Base-by-base conservation (phyloP, 2,797 vertebrate genomes). In the Moxostoma hubbsi region DNA sequence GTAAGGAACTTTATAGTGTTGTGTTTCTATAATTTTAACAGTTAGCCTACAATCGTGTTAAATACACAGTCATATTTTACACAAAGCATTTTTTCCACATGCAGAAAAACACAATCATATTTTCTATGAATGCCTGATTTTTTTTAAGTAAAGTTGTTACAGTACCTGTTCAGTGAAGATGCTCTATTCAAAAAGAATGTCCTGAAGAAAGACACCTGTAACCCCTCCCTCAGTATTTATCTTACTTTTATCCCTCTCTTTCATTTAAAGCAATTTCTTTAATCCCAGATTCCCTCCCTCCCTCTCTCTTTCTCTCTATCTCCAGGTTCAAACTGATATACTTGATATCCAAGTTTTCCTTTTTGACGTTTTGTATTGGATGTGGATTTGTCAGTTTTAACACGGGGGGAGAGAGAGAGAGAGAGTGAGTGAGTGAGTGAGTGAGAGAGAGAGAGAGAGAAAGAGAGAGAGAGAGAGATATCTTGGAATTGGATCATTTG, bases 191-290 rank as follows among this genome's bases (percentile, higher is more conserved):
- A 46, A 66, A 79, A 73, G 80, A 81, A 88, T 84, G 84, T 43
- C 85, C 67, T 82, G 88, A 83, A 86, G 78, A 86, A 86, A 87
- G 86, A 88, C 76, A 83, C 68, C 68, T 89, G 91, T 91, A 57
- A 67, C 86, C 84, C 84, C 86, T 61, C 72, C 85, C 85, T 84
- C 86, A 77, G 88, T 84, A 58, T 79, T 81, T 86, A 71, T 77
- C 72, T 70, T 45, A 45, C n/a, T 9, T 62, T 15, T 53, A 11
- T 78, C 78, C 71, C 73, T 16, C 53, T 47, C 46, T 72, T 15
- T 74, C 47, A 67, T 24, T 61, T 49, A 10, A 59, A 18, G 45
- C 82, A 16, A 70, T 54, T 12, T 9, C 15, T 24, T 18, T 12
- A 36, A 51, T 68, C 24, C 24, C 13, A 50, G 12, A 11, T 68